phyloP scores from a whole-genome alignment of 2,888 invertebrate species.

The Polia nebulosa region DNA sequence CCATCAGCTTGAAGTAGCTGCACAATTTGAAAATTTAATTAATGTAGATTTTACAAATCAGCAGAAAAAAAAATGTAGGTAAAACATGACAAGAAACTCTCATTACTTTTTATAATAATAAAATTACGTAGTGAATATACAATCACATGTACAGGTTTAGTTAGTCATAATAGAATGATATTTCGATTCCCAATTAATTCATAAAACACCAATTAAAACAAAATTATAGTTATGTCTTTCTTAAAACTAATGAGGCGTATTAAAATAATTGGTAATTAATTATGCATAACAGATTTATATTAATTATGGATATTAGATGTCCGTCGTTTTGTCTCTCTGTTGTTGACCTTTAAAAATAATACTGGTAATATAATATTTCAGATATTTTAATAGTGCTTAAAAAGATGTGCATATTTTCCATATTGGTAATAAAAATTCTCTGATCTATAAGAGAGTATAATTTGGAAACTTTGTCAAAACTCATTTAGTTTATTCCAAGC shows the following conservation, averaged over 20 bases:
- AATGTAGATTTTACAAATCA: no score
- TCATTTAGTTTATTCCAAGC: background rate
- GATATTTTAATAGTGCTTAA: conserved; percentile 12
- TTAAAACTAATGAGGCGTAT: conserved; percentile 45
- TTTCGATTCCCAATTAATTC: conserved; percentile 41
- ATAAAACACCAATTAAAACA: conserved; percentile 27
- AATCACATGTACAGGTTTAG: background rate
- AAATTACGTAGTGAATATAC: no score
- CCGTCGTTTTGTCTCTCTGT: conserved; percentile 15
- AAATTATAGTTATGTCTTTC: conserved; percentile 47
- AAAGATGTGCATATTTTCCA: conserved; percentile 22
- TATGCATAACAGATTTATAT: conserved; percentile 51
- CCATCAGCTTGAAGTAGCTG: no score
- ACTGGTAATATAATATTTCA: conserved; percentile 23
- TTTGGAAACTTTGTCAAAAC: conserved; percentile 7
- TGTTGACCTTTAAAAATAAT: conserved; percentile 15
- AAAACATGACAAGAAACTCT: no score
- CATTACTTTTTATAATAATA: no score
- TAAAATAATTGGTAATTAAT: conserved; percentile 62
- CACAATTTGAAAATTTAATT: no score
- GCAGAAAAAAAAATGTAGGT: no score
- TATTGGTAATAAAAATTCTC: conserved; percentile 26
- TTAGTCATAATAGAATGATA: conserved; percentile 1
- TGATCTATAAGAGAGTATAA: background rate
- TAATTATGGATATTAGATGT: conserved; percentile 43